Evolutionary conservation across 2,113 vertebrate genomes (phyloP).

Genomic region (Arothron firmamentum): DNA sequence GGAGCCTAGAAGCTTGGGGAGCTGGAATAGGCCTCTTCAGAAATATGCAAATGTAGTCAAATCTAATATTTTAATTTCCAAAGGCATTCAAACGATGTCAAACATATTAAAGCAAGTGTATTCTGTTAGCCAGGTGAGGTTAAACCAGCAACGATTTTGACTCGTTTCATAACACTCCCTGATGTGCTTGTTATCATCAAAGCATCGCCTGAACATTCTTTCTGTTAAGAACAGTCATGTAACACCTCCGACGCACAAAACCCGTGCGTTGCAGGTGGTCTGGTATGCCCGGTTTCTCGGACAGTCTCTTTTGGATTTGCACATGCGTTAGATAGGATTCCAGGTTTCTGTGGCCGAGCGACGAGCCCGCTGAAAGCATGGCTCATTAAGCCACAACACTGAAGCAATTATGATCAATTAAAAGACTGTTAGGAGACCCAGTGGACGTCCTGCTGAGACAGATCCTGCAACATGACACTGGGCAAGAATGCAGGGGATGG

Average conservation of each 20-base stretch:
- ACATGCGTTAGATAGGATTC: conserved; percentile 24
- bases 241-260: conserved; percentile 20
- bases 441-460: conserved; percentile 29
- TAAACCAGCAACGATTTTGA: background rate
- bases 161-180: conserved; percentile 1
- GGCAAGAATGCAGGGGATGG: conserved; percentile 16
- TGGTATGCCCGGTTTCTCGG: conserved; percentile 17
- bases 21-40: too few species aligned
- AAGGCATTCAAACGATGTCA: too few species aligned
- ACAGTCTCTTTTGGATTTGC: conserved; percentile 17
- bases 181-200: background rate
- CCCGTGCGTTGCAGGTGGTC: conserved; percentile 22
- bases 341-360: conserved; percentile 24
- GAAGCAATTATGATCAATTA: conserved; percentile 56
- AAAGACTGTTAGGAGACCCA: conserved; percentile 31
- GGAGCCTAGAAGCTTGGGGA: too few species aligned
- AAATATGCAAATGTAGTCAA: too few species aligned
- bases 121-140: background rate
- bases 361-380: conserved; percentile 14
- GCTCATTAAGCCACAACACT: conserved; percentile 48
- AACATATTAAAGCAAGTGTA: background rate
- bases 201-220: conserved; percentile 11
- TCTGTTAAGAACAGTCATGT: conserved; percentile 14
- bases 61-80: too few species aligned
- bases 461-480: conserved; percentile 33